Conservation (phyloP, 2,797 vertebrate genomes). For the Pangasius djambal region DNA sequence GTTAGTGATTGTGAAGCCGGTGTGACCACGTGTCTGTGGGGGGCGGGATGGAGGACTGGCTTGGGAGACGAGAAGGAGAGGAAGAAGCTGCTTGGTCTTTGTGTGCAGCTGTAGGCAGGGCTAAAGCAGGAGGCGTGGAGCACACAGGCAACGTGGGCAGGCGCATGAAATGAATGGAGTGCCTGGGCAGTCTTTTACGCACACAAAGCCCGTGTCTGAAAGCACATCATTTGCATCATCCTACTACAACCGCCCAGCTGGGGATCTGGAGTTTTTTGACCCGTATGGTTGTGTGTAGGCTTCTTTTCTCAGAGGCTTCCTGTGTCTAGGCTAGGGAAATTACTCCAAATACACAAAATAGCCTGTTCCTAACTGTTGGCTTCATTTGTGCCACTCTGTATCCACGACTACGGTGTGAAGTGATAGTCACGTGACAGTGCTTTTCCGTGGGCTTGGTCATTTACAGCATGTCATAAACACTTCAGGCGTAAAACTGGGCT, state of each 20-base stretch:
- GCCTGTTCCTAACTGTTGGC: neutral
- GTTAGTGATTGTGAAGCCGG: neutral
- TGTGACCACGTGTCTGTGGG: constrained; percentile 46
- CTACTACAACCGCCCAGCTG: constrained; percentile 45
- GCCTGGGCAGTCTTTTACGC: constrained; percentile 47
- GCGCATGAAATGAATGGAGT: constrained; percentile 73
- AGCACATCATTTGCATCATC: constrained; percentile 79
- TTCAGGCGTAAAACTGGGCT: constrained; percentile 57
- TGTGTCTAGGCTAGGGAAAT: neutral
- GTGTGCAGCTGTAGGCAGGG: constrained; percentile 62
- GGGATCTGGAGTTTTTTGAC: constrained; percentile 37
- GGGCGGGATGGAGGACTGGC: constrained; percentile 26
- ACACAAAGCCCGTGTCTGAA: constrained; percentile 72
- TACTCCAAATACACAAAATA: neutral
- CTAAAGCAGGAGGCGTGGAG: constrained; percentile 38
- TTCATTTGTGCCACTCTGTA: neutral
- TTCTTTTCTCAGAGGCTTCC: neutral
- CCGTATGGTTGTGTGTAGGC: neutral
- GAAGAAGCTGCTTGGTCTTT: constrained; percentile 58
- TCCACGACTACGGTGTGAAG: neutral
- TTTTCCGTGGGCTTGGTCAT: constrained; percentile 37
- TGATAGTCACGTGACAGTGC: neutral
- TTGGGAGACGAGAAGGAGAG: neutral
- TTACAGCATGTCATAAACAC: constrained; percentile 70
- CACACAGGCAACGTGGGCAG: constrained; percentile 61